These are phyloP conservation scores for Copsychus sechellarum DNA, from an alignment of 2,113 vertebrate genomes.

Conservation along the genomic window DNA sequence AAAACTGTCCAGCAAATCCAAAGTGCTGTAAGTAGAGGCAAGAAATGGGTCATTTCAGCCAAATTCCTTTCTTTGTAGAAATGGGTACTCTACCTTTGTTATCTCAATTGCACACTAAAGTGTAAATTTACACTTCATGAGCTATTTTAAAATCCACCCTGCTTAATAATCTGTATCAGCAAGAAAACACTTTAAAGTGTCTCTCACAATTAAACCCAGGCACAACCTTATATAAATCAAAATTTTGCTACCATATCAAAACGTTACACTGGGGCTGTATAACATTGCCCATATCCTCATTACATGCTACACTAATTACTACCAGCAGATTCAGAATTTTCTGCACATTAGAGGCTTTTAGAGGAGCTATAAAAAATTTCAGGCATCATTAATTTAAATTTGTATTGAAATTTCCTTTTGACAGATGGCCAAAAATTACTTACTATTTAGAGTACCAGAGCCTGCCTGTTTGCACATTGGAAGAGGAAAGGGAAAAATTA, in stretches of 20 bases:
- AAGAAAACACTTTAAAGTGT: slow-evolving; percentile 77
- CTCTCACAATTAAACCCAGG: slow-evolving; percentile 79
- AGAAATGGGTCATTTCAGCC: background rate
- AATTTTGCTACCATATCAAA: slow-evolving; percentile 84
- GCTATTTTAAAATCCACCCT: slow-evolving; percentile 67
- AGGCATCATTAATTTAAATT: slow-evolving; percentile 90
- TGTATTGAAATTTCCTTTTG: slow-evolving; percentile 87
- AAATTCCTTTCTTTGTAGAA: slow-evolving; percentile 26
- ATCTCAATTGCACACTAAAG: slow-evolving; percentile 46
- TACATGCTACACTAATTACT: slow-evolving; percentile 88
- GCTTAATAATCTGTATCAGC: slow-evolving; percentile 77
- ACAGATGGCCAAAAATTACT: slow-evolving; percentile 89
- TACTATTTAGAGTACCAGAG: slow-evolving; percentile 84
- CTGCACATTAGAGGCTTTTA: slow-evolving; percentile 87
- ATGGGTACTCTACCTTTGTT: slow-evolving; percentile 25
- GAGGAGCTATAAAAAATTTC: slow-evolving; percentile 85
- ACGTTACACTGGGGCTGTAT: slow-evolving; percentile 78
- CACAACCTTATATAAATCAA: slow-evolving; percentile 80
- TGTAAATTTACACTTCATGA: slow-evolving; percentile 69
- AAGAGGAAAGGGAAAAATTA: slow-evolving; percentile 82
- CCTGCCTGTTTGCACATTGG: slow-evolving; percentile 82
- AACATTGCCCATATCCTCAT: slow-evolving; percentile 80
- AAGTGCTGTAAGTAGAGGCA: background rate
- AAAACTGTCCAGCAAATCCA: background rate
- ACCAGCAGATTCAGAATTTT: slow-evolving; percentile 83